These are phyloP conservation scores for Pocillopora damicornis DNA, from an alignment of 64 coral and sea anemone species.

Conservation along the genomic window DNA sequence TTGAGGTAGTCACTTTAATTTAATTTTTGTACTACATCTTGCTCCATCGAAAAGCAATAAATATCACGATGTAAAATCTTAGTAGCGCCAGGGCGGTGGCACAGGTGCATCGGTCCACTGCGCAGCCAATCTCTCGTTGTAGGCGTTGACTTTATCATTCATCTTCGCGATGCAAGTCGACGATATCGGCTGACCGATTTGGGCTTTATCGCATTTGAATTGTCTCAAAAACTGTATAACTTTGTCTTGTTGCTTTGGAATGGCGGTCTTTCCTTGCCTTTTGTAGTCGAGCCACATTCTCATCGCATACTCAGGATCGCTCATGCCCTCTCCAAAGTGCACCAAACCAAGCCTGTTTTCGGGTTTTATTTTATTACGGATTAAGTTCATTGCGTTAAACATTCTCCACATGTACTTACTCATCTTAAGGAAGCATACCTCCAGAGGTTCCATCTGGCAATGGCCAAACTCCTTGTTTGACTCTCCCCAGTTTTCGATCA, in stretches of 20 bases:
- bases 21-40: too few relatives aligned
- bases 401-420: conserved; percentile 73
- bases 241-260: not conserved
- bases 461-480: conserved; percentile 51
- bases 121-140: conserved; percentile 2
- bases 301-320: conserved; percentile 39
- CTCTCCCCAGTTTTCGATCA: conserved; percentile 58
- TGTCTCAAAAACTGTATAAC: conserved; percentile 13
- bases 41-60: too few relatives aligned
- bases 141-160: conserved; percentile 37
- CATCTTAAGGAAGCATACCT: conserved; percentile 62
- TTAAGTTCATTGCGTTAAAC: conserved; percentile 37
- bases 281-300: conserved; percentile 37
- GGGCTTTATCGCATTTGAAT: not conserved
- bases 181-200: not conserved
- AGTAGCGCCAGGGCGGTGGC: not conserved
- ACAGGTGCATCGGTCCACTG: not conserved
- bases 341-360: not conserved
- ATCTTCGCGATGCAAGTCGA: conserved; percentile 15
- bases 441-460: not conserved
- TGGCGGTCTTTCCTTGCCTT: conserved; percentile 5
- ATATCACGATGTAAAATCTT: too few relatives aligned
- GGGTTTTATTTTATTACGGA: not conserved
- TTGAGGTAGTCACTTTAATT: too few relatives aligned
- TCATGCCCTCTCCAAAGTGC: conserved; percentile 11